Conservation (phyloP, 2,797 vertebrate species). For the Clarias laeviceps region DNA sequence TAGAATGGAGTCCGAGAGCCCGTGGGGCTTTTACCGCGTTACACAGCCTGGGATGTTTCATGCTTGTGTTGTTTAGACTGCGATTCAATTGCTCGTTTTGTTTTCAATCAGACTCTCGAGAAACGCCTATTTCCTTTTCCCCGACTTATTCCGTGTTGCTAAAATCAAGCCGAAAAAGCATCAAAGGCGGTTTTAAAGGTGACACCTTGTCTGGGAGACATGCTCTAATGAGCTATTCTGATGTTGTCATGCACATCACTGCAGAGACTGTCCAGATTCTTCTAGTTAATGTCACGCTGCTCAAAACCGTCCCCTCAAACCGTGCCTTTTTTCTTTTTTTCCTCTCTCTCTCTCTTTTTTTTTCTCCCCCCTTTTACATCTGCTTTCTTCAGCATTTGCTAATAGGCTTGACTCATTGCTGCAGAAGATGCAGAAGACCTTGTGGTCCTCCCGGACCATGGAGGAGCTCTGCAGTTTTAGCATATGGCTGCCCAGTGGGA, state of each 20-base stretch:
- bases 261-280: conserved; percentile 41
- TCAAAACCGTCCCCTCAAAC: conserved; percentile 28
- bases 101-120: conserved; percentile 17
- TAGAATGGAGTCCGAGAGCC: neutral
- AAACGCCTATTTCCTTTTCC: neutral
- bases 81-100: conserved; percentile 7
- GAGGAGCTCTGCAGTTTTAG: conserved; percentile 49
- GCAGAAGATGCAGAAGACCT: conserved; percentile 53
- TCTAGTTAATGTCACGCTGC: conserved; percentile 47
- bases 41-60: neutral
- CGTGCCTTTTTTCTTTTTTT: neutral
- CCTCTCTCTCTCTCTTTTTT: too few species aligned
- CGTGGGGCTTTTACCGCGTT: conserved; percentile 2
- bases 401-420: conserved; percentile 39
- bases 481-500: conserved; percentile 53
- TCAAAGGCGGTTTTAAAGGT: conserved; percentile 40
- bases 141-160: conserved; percentile 19
- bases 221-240: conserved; percentile 52
- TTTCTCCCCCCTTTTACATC: neutral
- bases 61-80: conserved; percentile 19
- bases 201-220: conserved; percentile 55
- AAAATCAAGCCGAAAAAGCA: conserved; percentile 28
- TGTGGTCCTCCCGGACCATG: conserved; percentile 58
- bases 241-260: conserved; percentile 32
- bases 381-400: conserved; percentile 27